Base-by-base conservation (phyloP, 2,797 vertebrate species). In the Rousettus madagascariensis region DNA sequence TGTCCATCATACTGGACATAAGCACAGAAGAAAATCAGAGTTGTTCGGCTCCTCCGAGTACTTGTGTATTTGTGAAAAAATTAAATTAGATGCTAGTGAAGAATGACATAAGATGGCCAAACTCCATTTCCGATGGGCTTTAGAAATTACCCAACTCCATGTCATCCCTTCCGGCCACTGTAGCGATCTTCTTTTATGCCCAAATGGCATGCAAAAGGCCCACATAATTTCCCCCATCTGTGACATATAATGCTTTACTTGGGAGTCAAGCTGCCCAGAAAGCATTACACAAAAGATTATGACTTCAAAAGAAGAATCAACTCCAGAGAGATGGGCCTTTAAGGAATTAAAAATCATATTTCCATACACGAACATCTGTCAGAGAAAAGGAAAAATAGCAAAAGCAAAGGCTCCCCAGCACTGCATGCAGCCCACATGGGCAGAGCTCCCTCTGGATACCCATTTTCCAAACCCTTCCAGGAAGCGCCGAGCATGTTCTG, bases 261-360 rank as follows among this genome's bases (percentile, higher is more conserved):
- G 49, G 51, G 87, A 86, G 75, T 88, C 36, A 22, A 78, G 71
- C 59, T 51, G 71, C 57, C 66, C 71, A 88, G 89, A 77, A 86
- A 86, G 68, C 13, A 33, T 90, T 77, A 71, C 33, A 80, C 30
- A 61, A 66, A 88, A 79, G 74, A 94, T 86, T 26, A 75, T 15
- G 86, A 80, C 91, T 95, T 97, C 94, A 95, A 72, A 84, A 61
- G 84, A 91, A 83, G 74, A 90, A 91, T 84, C 57, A 87, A 80
- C 49, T 93, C 66, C 33, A 55, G 83, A 59, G 51, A 93, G 84
- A 91, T 19, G 46, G 33, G n/a, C 57, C 91, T 95, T 86, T 87
- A 89, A 82, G 77, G 71, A 94, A 94, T 43, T 74, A 83, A 97
- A 91, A 84, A 93, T 86, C 95, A 79, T 36, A 86, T 91, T 88